Conservation (phyloP, 2,113 vertebrate genomes). For the Mungos mungo region DNA sequence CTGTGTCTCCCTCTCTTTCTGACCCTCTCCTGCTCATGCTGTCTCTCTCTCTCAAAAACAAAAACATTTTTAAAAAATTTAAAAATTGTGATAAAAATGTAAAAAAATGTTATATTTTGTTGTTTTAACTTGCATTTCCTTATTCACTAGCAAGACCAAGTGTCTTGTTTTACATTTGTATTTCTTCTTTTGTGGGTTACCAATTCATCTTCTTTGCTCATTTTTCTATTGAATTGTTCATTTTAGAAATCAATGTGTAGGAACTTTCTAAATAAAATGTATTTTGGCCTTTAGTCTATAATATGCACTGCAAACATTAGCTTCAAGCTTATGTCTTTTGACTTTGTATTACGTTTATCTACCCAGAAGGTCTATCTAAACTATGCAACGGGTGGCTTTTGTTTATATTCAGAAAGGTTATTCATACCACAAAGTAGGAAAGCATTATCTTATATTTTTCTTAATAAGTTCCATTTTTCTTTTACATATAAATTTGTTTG, state of each 20-base stretch:
- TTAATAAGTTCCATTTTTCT: constrained; percentile 4
- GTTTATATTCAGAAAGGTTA: not conserved
- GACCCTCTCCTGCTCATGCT: no score
- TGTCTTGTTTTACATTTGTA: constrained; percentile 22
- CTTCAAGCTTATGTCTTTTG: constrained; percentile 12
- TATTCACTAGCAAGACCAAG: not conserved
- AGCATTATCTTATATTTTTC: not conserved
- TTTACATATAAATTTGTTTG: not conserved
- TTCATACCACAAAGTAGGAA: not conserved
- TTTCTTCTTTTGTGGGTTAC: constrained; percentile 28
- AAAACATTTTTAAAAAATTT: no score
- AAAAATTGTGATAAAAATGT: no score
- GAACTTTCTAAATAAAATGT: constrained; percentile 55
- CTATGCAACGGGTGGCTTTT: not conserved
- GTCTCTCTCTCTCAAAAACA: no score
- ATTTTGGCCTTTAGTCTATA: constrained; percentile 35
- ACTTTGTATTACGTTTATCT: constrained; percentile 16
- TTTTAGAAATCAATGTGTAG: constrained; percentile 22
- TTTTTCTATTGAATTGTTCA: constrained; percentile 49
- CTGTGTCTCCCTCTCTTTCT: no score
- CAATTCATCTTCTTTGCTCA: constrained; percentile 38
- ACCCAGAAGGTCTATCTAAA: not conserved
- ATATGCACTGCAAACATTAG: constrained; percentile 39
- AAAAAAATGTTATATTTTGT: not conserved
- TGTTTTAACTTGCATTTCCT: not conserved